Percentiles rank a stretch among this genome's conserved stretches.
These are phyloP conservation scores for Pogona vitticeps DNA, from an alignment of 2,113 vertebrate genomes.

Conservation along the genomic window DNA sequence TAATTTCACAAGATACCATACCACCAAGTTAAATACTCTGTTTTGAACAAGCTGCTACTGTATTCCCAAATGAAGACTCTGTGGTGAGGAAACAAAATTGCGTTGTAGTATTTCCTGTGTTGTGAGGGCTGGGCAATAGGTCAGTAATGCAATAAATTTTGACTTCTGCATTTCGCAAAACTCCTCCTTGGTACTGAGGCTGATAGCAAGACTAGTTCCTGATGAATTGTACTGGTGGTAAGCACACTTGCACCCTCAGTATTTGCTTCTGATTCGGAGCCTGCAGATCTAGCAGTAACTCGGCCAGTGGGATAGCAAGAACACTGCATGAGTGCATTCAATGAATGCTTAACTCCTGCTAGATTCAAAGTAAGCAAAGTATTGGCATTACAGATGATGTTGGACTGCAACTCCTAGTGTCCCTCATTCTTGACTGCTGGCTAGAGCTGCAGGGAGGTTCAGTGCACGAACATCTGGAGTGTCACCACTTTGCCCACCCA, in stretches of 20 bases:
- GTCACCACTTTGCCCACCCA: not conserved
- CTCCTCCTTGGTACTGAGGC: not conserved
- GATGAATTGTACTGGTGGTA: not conserved
- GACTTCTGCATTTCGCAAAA: not conserved
- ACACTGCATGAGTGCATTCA: not conserved
- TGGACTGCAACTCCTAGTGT: too few relatives aligned
- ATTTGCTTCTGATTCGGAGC: not conserved
- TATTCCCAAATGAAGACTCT: not conserved
- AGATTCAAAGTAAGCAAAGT: too few relatives aligned
- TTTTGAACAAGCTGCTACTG: too few relatives aligned
- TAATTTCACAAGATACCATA: too few relatives aligned
- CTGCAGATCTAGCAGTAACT: not conserved
- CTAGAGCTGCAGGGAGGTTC: too few relatives aligned
- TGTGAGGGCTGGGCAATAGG: not conserved
- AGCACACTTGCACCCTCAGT: not conserved
- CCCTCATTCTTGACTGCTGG: too few relatives aligned
- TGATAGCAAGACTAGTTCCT: not conserved
- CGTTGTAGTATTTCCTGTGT: not conserved
- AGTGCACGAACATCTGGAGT: too few relatives aligned
- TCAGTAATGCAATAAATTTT: not conserved
- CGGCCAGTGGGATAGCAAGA: not conserved
- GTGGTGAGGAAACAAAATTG: not conserved
- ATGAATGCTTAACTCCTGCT: too few relatives aligned
- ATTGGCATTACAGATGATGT: too few relatives aligned
- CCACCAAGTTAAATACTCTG: too few relatives aligned